These are phyloP conservation scores for Plagodis dolabraria DNA, from an alignment of 2,888 invertebrate species.

Conservation along the genomic window DNA sequence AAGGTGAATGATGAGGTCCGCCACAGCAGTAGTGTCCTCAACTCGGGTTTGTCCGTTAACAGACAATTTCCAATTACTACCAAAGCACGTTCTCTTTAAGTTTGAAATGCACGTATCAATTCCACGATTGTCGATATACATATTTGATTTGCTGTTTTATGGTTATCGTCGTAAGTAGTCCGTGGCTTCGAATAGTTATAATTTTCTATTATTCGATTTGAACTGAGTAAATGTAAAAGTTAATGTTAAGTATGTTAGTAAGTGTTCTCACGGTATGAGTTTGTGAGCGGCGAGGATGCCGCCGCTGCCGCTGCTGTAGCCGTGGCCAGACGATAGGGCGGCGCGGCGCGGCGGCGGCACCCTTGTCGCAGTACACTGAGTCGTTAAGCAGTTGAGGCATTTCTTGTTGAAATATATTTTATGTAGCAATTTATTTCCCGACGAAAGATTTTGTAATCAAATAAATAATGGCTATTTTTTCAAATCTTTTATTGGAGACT, in stretches of 20 bases:
- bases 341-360: conserved; percentile 5
- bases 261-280: conserved; percentile 53
- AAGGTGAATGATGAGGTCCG: too few species aligned
- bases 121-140: conserved; percentile 11
- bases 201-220: conserved; percentile 51
- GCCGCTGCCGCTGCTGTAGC: neutral
- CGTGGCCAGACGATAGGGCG: neutral
- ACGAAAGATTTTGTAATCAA: conserved; percentile 81
- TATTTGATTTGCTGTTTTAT: conserved; percentile 14
- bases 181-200: conserved; percentile 51
- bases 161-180: conserved; percentile 39
- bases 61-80: conserved; percentile 1
- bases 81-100: conserved; percentile 10
- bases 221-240: conserved; percentile 57
- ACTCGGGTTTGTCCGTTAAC: neutral
- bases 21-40: neutral
- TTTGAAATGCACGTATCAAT: conserved; percentile 15
- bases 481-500: conserved; percentile 44
- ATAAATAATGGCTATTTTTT: conserved; percentile 81
- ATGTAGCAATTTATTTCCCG: conserved; percentile 81
- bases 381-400: conserved; percentile 63
- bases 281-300: conserved; percentile 30
- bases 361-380: conserved; percentile 22
- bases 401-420: conserved; percentile 78
- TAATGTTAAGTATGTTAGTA: conserved; percentile 54